These are phyloP conservation scores for Clarias macrocephalus DNA, from an alignment of 2,113 vertebrate species.

Conservation along the genomic window DNA sequence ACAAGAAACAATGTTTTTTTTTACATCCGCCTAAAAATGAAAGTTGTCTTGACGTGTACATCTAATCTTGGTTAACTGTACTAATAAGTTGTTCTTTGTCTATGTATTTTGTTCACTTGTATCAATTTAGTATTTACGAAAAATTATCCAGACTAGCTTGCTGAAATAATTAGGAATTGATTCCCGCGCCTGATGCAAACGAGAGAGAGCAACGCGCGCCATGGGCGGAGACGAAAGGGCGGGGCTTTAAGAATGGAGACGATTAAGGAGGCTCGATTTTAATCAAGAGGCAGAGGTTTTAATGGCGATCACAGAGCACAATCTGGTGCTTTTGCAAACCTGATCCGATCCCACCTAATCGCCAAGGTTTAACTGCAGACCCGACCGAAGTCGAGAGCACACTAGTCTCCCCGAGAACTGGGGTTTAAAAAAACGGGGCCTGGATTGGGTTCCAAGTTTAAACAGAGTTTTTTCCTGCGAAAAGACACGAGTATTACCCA, in stretches of 20 bases:
- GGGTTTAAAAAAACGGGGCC: constrained; percentile 38
- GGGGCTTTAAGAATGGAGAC: constrained; percentile 91
- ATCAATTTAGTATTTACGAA: constrained; percentile 36
- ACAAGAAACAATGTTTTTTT: neutral
- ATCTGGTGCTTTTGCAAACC: constrained; percentile 79
- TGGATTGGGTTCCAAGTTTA: constrained; percentile 50
- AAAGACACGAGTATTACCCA: constrained; percentile 18
- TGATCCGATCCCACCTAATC: constrained; percentile 73
- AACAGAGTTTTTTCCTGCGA: neutral
- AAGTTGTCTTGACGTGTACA: neutral
- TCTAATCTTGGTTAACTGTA: neutral
- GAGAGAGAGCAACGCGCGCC: constrained; percentile 62
- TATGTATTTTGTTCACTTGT: constrained; percentile 64
- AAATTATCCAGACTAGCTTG: constrained; percentile 48
- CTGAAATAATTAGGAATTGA: constrained; percentile 72
- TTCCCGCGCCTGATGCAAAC: constrained; percentile 51
- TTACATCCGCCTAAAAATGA: neutral
- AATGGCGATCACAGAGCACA: constrained; percentile 74
- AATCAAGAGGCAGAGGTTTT: constrained; percentile 88
- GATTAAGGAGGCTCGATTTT: constrained; percentile 94
- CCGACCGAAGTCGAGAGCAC: constrained; percentile 41
- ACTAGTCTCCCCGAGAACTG: neutral
- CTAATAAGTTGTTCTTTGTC: neutral
- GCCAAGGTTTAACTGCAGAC: constrained; percentile 48
- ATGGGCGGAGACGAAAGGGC: constrained; percentile 76